Evolutionary conservation across 2,888 invertebrate species (phyloP).

Genomic region (Coleophora flavipennella): DNA sequence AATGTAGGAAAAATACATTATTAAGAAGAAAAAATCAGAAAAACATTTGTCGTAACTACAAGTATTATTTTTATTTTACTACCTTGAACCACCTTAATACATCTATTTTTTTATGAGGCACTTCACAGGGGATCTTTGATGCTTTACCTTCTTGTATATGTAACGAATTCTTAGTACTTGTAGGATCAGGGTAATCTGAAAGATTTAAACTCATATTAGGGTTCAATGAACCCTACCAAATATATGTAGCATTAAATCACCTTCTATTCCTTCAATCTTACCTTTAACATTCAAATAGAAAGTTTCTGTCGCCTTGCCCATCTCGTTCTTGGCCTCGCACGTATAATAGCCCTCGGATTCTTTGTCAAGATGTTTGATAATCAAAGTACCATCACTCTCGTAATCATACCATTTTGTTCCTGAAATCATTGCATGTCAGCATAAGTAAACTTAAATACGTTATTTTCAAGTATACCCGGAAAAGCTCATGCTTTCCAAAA

Average conservation of each 20-base stretch:
- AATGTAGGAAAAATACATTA: no score
- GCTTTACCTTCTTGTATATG: conserved; percentile 20
- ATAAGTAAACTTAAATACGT: no score
- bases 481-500: no score
- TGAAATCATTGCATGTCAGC: conserved; percentile 10
- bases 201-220: no score
- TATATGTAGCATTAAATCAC: no score
- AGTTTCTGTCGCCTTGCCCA: conserved; percentile 21
- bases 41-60: no score
- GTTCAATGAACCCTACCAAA: no score
- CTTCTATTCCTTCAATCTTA: conserved; percentile 17
- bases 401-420: conserved; percentile 33
- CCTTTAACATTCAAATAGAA: conserved; percentile 28
- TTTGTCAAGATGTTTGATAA: conserved; percentile 29
- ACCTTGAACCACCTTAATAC: conserved; percentile 42
- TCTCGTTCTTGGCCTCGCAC: conserved; percentile 31
- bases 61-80: no score
- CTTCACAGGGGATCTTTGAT: conserved; percentile 22
- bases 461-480: no score
- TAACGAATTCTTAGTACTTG: conserved; percentile 9
- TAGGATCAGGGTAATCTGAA: conserved; percentile 24
- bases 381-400: conserved; percentile 30
- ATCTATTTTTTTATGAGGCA: conserved; percentile 24
- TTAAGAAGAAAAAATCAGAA: no score
- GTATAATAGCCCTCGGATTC: conserved; percentile 23